Evolutionary conservation across 2,797 vertebrate species (phyloP).

Genomic region (Oreochromis mossambicus): DNA sequence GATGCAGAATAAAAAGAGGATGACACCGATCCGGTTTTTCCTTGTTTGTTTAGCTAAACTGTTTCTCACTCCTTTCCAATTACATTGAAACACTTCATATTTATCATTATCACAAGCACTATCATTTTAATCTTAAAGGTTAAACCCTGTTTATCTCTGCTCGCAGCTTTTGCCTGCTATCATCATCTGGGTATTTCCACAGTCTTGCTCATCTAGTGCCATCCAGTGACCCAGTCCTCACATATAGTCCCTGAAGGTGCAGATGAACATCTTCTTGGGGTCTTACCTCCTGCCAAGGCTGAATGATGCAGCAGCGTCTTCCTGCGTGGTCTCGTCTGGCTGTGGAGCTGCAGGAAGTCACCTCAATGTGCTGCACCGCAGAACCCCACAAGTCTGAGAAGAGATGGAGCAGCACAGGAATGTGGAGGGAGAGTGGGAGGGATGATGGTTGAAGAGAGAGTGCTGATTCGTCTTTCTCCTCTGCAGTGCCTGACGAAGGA

Average conservation of each 20-base stretch:
- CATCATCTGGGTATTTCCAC: background rate
- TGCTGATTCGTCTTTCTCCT: slow-evolving; percentile 57
- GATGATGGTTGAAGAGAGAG: slow-evolving; percentile 6
- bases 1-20: background rate
- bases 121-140: background rate
- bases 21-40: background rate
- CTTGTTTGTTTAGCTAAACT: background rate
- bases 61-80: background rate
- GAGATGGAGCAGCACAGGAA: background rate
- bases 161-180: background rate
- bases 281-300: slow-evolving; percentile 48
- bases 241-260: background rate
- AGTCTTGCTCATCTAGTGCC: background rate
- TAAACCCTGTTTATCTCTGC: background rate
- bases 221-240: background rate
- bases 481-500: slow-evolving; percentile 53
- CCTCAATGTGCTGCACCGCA: slow-evolving; percentile 40
- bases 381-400: slow-evolving; percentile 17
- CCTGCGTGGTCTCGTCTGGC: background rate
- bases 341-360: background rate
- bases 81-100: background rate
- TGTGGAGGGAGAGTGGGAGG: slow-evolving; percentile 28
- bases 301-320: slow-evolving; percentile 34
- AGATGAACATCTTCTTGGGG: background rate
- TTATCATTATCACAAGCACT: background rate